phyloP scores from a whole-genome alignment of 2,113 vertebrate genomes.

The Noctilio leporinus region DNA sequence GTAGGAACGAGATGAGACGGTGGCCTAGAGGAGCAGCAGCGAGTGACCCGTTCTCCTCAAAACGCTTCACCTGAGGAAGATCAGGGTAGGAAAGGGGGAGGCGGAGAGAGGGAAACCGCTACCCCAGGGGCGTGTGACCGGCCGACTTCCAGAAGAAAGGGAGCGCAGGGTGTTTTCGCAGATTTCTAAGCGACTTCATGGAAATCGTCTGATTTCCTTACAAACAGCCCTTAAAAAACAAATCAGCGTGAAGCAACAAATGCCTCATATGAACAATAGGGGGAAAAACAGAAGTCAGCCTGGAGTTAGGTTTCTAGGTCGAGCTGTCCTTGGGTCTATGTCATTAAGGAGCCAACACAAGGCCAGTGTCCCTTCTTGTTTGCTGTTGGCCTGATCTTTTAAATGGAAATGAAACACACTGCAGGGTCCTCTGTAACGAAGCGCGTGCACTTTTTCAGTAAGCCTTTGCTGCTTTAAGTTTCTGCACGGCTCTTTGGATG shows the following conservation, averaged over 20 bases:
- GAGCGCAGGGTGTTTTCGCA: background rate
- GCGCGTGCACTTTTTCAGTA: background rate
- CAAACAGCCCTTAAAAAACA: slow-evolving; percentile 12
- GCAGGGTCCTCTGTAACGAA: background rate
- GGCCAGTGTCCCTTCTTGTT: background rate
- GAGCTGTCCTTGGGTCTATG: background rate
- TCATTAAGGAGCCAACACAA: slow-evolving; percentile 14
- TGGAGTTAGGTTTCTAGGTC: slow-evolving; percentile 52
- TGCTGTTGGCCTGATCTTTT: slow-evolving; percentile 16
- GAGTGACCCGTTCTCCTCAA: background rate
- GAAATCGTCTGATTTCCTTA: slow-evolving; percentile 7
- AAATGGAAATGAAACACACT: background rate
- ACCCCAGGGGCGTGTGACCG: background rate
- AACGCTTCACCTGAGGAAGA: background rate
- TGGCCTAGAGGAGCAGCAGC: background rate
- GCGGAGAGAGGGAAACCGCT: background rate
- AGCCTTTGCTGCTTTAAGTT: background rate
- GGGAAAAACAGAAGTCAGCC: slow-evolving; percentile 1
- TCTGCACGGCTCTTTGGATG: background rate
- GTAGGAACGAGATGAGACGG: background rate
- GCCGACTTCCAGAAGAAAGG: background rate
- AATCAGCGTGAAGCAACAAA: slow-evolving; percentile 10
- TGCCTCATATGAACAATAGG: background rate
- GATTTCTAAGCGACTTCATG: background rate
- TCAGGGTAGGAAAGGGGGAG: background rate